Evolutionary conservation across 2,797 vertebrate genomes (phyloP), one percentile per base, ranked within the genome.

Genomic region (Lycodopsis pacificus): DNA sequence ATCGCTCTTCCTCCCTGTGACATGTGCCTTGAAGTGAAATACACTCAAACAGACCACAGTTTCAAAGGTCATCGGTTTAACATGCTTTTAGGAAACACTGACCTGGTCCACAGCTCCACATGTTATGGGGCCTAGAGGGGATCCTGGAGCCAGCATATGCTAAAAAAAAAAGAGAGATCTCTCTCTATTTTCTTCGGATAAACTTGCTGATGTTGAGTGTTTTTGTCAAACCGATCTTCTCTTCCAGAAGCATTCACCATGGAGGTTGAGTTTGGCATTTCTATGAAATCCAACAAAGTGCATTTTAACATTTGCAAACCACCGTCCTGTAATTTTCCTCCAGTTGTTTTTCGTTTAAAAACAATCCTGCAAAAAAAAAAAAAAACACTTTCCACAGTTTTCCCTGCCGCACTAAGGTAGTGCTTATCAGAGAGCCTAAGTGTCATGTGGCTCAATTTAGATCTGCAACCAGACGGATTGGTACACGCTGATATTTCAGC

Each of bases 211-310:
- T 63, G 49, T 19, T 68, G 22, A 86, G 58, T 75, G 68, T 32
- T 25, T 79, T 67, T 73, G 82, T 87, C 74, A 59, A 73, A 40
- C 25, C 54, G 75, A 73, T 87, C 86, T 88, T 83, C 77, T 81
- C 30, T 85, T 88, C 72, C 77, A 42, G 81, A 51, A n/a, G 69
- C 64, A 83, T 82, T 82, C 22, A 82, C 78, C 15, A 27, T 76
- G 73, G 85, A 77, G 71, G 68, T 59, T 72, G 70, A 62, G 54
- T 79, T 84, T 80, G 62, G 40, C 65, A 27, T 77, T 86, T 78
- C 27, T 58, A 8, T 44, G 27, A 84, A 73, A 74, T 84, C 66
- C 65, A 74, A 66, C 62, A 81, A 82, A 76, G 64, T 75, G 80
- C 38, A 48, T 80, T 85, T 79, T 83, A 68, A 54, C 73, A 75